These are phyloP conservation scores for Lagenorhynchus albirostris DNA, from an alignment of 2,113 vertebrate species.

Conservation along the genomic window DNA sequence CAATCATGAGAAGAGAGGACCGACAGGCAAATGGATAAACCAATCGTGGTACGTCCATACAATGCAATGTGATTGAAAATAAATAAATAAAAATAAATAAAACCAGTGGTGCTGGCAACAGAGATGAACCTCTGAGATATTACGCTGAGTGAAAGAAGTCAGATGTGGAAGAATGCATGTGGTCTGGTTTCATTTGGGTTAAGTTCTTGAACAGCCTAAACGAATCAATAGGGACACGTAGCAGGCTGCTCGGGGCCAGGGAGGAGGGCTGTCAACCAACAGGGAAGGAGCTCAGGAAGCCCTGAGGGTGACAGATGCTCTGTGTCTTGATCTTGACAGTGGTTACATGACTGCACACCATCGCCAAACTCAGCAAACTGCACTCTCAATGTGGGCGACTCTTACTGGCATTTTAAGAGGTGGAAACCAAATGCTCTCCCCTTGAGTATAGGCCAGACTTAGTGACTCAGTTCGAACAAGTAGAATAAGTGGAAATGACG, in stretches of 20 bases:
- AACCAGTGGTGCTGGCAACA: rapidly evolving
- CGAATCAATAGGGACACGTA: background rate
- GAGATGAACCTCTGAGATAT: rapidly evolving
- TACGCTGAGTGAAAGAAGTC: background rate
- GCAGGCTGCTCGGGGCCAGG: background rate
- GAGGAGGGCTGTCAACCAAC: rapidly evolving
- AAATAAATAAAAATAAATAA: background rate
- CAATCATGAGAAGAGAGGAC: too few relatives aligned
- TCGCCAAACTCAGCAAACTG: rapidly evolving
- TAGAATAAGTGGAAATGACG: background rate
- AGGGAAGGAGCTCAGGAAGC: rapidly evolving
- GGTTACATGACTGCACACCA: rapidly evolving
- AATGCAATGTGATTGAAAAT: too few relatives aligned
- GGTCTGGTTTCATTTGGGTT: background rate
- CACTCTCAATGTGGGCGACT: rapidly evolving
- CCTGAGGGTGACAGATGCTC: background rate
- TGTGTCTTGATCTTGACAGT: rapidly evolving
- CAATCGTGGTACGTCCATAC: rapidly evolving
- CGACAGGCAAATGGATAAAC: background rate
- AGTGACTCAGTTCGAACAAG: background rate
- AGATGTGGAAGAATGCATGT: rapidly evolving
- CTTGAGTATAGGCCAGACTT: background rate
- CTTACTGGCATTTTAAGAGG: background rate
- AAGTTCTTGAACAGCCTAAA: background rate
- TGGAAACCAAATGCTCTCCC: background rate